These are phyloP conservation scores for Cyrtodaria siliqua DNA, from an alignment of 2,888 invertebrate species.

Conservation along the genomic window DNA sequence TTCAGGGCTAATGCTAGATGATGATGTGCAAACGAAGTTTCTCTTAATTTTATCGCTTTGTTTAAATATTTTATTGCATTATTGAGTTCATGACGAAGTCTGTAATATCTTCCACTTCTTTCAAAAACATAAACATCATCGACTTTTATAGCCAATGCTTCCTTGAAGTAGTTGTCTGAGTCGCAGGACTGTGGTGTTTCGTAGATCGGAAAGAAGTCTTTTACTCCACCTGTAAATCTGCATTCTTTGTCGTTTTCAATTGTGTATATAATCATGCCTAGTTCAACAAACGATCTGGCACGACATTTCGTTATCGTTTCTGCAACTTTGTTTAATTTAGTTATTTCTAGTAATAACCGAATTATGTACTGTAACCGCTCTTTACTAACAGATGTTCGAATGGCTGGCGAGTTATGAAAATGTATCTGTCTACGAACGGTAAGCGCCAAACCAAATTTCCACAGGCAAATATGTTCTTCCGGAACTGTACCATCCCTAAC, in stretches of 20 bases:
- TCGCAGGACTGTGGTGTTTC: too few species aligned
- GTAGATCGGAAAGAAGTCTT: too few species aligned
- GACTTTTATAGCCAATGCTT: not conserved
- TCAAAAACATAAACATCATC: constrained; percentile 35
- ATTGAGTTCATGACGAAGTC: constrained; percentile 7
- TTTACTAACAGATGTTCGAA: too few species aligned
- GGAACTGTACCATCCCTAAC: not conserved
- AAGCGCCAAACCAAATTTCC: constrained; percentile 42
- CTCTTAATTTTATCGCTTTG: constrained; percentile 24
- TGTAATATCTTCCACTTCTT: constrained; percentile 32
- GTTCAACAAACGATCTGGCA: too few species aligned
- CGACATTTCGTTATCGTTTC: too few species aligned
- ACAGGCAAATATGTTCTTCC: constrained; percentile 9
- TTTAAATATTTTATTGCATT: constrained; percentile 19
- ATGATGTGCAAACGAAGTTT: constrained; percentile 23
- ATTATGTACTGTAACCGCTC: too few species aligned
- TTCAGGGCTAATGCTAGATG: constrained; percentile 36
- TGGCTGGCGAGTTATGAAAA: constrained; percentile 1
- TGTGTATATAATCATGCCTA: too few species aligned
- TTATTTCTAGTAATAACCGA: too few species aligned
- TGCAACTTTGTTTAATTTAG: too few species aligned
- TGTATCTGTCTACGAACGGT: constrained; percentile 19
- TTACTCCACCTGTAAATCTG: too few species aligned
- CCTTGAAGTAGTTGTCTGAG: too few species aligned
- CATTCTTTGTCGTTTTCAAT: too few species aligned